phyloP scores from a whole-genome alignment of 2,888 invertebrate genomes.

The Seladonia tumulorum region DNA sequence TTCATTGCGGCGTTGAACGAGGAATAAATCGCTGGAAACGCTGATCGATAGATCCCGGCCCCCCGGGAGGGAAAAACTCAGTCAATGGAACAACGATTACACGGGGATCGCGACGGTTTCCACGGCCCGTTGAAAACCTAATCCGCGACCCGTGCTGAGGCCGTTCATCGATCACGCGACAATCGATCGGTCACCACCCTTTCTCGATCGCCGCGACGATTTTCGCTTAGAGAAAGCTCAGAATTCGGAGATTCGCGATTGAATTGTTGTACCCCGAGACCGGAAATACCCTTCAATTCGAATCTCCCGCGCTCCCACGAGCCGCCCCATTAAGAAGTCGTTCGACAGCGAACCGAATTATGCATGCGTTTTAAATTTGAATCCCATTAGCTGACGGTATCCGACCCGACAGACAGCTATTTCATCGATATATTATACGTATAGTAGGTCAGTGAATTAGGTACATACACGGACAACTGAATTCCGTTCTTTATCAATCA shows the following conservation, averaged over 20 bases:
- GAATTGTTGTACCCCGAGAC: background rate
- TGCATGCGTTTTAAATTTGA: conserved; percentile 11
- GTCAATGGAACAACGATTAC: conserved; percentile 55
- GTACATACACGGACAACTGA: background rate
- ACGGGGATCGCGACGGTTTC: conserved; percentile 51
- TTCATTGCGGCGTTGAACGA: conserved; percentile 22
- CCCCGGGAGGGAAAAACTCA: conserved; percentile 27
- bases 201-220: background rate
- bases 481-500: background rate
- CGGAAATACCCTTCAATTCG: background rate
- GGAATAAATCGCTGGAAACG: conserved; percentile 43
- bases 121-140: background rate
- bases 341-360: conserved; percentile 2
- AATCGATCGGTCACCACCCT: background rate
- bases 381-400: background rate
- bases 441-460: background rate
- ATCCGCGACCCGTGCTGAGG: background rate
- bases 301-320: background rate
- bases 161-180: background rate
- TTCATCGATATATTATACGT: background rate
- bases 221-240: no score
- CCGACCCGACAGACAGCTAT: conserved; percentile 1
- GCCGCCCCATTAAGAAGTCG: background rate
- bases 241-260: background rate
- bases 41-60: conserved; percentile 7